These are phyloP conservation scores for Metacarcinus magister DNA, from an alignment of 2,888 invertebrate species.

Conservation along the genomic window DNA sequence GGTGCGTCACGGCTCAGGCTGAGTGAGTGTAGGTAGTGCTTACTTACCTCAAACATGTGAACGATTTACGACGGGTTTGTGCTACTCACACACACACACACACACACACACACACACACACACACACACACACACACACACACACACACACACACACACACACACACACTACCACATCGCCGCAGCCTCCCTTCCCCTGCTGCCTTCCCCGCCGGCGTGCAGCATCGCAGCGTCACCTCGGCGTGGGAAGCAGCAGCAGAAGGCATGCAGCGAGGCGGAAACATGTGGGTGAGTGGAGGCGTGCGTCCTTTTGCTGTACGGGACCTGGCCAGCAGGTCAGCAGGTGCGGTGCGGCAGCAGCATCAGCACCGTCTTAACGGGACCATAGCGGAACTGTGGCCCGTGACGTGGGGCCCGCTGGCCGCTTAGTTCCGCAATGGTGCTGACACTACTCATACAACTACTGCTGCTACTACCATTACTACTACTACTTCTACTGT, in stretches of 20 bases:
- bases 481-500: not conserved
- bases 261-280: conserved; percentile 43
- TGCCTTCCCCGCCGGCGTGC: not conserved
- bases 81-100: not conserved
- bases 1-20: not conserved
- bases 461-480: conserved; percentile 27
- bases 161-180: not conserved
- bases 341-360: conserved; percentile 31
- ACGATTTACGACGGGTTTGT: not conserved
- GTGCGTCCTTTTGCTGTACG: conserved; percentile 17
- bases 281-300: conserved; percentile 45
- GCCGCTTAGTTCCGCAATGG: not conserved
- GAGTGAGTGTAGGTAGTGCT: not conserved
- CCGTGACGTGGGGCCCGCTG: not conserved
- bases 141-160: conserved; percentile 29
- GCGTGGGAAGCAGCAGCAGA: conserved; percentile 23
- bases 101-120: not conserved
- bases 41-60: not conserved
- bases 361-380: conserved; percentile 38
- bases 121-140: not conserved
- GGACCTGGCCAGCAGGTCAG: conserved; percentile 45
- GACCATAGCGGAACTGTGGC: conserved; percentile 41
- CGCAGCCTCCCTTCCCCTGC: not conserved
- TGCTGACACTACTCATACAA: not conserved
- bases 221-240: conserved; percentile 40